Evolutionary conservation across 2,888 invertebrate species (phyloP).

Genomic region (Pyralis farinalis): DNA sequence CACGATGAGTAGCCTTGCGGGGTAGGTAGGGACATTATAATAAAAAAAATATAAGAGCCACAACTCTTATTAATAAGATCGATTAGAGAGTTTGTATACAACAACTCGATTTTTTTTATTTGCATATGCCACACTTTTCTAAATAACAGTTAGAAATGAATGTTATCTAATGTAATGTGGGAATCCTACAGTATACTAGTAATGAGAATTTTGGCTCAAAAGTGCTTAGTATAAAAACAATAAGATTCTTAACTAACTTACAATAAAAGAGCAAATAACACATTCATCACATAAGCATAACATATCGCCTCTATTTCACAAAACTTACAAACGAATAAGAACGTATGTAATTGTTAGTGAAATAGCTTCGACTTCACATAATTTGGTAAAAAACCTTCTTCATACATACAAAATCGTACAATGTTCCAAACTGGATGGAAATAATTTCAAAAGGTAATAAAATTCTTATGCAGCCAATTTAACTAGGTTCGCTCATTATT

Average conservation of each 20-base stretch:
- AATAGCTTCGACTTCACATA: neutral
- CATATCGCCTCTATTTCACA: slow-evolving; percentile 4
- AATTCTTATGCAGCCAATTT: too few species aligned
- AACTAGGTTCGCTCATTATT: too few species aligned
- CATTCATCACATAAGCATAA: slow-evolving; percentile 22
- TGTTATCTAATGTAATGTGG: too few species aligned
- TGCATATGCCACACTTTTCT: too few species aligned
- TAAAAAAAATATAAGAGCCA: too few species aligned
- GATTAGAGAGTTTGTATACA: too few species aligned
- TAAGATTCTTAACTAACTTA: slow-evolving; percentile 23
- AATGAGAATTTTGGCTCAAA: slow-evolving; percentile 11
- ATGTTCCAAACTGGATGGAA: neutral
- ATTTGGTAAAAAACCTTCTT: neutral
- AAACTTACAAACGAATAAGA: slow-evolving; percentile 4
- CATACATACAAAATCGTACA: neutral
- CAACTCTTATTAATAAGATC: too few species aligned
- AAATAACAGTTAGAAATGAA: too few species aligned
- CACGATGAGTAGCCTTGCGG: too few species aligned
- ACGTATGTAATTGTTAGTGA: neutral
- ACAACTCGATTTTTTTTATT: too few species aligned
- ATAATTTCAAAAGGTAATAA: too few species aligned
- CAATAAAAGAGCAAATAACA: slow-evolving; percentile 20
- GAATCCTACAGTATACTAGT: neutral
- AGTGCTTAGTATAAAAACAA: slow-evolving; percentile 30
- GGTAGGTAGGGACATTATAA: too few species aligned